Evolutionary conservation across 2,888 invertebrate species (phyloP).

Genomic region (Drosophila infuscata): DNA sequence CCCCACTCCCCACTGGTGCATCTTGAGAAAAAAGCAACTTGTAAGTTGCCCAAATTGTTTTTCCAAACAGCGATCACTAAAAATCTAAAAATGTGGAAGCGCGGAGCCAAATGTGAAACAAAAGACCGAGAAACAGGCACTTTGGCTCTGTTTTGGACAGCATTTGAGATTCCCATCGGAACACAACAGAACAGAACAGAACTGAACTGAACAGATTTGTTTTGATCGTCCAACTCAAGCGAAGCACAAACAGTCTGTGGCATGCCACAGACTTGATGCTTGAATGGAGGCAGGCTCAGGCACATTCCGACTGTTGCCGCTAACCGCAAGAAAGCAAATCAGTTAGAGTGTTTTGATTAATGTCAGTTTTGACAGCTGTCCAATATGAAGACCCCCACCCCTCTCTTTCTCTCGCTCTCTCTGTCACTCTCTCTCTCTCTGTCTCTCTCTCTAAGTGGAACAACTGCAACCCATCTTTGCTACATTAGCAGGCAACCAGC

Average conservation of each 20-base stretch:
- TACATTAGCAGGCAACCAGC: constrained; percentile 18
- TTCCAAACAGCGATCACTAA: constrained; percentile 40
- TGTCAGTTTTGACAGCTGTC: constrained; percentile 77
- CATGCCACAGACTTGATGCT: constrained; percentile 14
- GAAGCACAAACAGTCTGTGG: constrained; percentile 22
- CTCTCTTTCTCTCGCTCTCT: background rate
- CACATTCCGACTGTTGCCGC: constrained; percentile 18
- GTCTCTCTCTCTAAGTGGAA: background rate
- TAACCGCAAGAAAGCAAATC: constrained; percentile 46
- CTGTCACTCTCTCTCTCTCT: background rate
- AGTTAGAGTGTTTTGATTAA: constrained; percentile 77
- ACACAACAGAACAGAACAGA: background rate
- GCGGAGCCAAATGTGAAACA: constrained; percentile 53
- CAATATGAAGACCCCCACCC: constrained; percentile 35
- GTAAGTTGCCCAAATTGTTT: constrained; percentile 55
- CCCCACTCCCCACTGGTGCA: background rate
- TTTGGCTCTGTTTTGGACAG: constrained; percentile 8
- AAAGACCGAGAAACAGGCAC: constrained; percentile 33
- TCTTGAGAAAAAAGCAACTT: constrained; percentile 26
- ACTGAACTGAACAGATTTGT: constrained; percentile 30
- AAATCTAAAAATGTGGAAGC: constrained; percentile 39
- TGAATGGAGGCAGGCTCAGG: constrained; percentile 26
- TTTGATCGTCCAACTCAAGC: constrained; percentile 47
- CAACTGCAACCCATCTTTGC: constrained; percentile 1
- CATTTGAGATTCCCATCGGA: constrained; percentile 40